phyloP scores from a whole-genome alignment of 2,113 vertebrate genomes.

The Echinops telfairi region DNA sequence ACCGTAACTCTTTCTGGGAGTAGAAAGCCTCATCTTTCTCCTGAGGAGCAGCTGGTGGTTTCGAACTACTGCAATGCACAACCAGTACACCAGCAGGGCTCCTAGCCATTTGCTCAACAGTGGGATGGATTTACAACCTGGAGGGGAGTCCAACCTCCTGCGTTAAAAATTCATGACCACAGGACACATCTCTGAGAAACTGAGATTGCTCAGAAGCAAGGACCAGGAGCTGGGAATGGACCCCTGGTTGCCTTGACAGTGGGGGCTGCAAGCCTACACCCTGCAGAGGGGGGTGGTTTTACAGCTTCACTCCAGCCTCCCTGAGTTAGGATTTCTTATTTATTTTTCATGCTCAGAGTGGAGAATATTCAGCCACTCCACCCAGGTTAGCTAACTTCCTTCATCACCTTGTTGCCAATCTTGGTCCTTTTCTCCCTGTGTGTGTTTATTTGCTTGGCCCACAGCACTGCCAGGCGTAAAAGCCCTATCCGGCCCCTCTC shows the following conservation, averaged over 20 bases:
- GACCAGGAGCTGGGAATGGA: background rate
- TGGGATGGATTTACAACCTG: background rate
- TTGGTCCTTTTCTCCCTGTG: background rate
- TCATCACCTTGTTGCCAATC: background rate
- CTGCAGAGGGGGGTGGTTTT: background rate
- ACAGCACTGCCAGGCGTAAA: background rate
- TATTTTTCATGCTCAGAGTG: background rate
- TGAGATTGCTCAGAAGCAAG: too few relatives aligned
- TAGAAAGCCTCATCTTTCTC: too few relatives aligned
- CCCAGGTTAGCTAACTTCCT: background rate
- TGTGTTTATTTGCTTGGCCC: background rate
- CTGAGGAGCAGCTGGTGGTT: too few relatives aligned
- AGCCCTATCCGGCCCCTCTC: background rate
- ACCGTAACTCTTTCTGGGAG: too few relatives aligned
- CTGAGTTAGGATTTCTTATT: background rate
- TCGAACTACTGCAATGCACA: too few relatives aligned
- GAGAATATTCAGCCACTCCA: background rate
- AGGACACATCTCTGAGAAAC: too few relatives aligned
- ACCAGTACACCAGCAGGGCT: too few relatives aligned
- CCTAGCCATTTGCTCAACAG: background rate
- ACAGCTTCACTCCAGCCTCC: background rate
- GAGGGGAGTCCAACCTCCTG: background rate
- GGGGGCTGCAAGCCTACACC: background rate
- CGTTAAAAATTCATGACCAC: background rate
- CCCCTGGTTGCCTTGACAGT: background rate